phyloP scores from a whole-genome alignment of 2,888 invertebrate species.

The Clusia tigrina region DNA sequence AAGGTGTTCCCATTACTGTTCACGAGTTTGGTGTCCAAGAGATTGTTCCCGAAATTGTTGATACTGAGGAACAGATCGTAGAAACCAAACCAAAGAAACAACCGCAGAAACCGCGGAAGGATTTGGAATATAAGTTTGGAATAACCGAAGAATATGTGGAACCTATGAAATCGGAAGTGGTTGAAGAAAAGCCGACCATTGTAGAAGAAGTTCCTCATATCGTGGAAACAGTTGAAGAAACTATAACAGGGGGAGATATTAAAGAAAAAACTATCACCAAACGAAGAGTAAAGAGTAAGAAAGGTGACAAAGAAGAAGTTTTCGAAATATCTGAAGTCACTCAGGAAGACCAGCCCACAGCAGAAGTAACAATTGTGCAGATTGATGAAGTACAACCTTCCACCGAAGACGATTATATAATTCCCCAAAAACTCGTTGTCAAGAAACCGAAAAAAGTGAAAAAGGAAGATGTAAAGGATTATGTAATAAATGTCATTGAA shows the following conservation, averaged over 20 bases:
- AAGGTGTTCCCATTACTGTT: constrained; percentile 49
- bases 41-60: constrained; percentile 43
- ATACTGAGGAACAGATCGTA: constrained; percentile 42
- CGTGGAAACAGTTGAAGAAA: constrained; percentile 38
- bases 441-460: constrained; percentile 44
- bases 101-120: constrained; percentile 19
- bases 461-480: constrained; percentile 40
- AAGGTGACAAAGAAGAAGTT: constrained; percentile 51
- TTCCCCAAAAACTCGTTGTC: constrained; percentile 30
- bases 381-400: constrained; percentile 30
- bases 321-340: constrained; percentile 58
- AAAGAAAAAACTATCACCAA: constrained; percentile 48
- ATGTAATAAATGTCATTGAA: constrained; percentile 45
- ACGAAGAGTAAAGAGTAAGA: constrained; percentile 52
- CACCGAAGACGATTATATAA: constrained; percentile 31
- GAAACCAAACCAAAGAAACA: constrained; percentile 44
- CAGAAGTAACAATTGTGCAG: constrained; percentile 59
- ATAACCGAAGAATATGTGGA: constrained; percentile 35
- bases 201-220: constrained; percentile 41
- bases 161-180: constrained; percentile 55
- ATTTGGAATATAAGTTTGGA: constrained; percentile 27
- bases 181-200: constrained; percentile 32
- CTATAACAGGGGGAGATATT: constrained; percentile 39
- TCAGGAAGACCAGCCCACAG: constrained; percentile 52
- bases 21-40: constrained; percentile 51